phyloP scores from a whole-genome alignment of 2,113 vertebrate genomes.

The Phasianus colchicus region DNA sequence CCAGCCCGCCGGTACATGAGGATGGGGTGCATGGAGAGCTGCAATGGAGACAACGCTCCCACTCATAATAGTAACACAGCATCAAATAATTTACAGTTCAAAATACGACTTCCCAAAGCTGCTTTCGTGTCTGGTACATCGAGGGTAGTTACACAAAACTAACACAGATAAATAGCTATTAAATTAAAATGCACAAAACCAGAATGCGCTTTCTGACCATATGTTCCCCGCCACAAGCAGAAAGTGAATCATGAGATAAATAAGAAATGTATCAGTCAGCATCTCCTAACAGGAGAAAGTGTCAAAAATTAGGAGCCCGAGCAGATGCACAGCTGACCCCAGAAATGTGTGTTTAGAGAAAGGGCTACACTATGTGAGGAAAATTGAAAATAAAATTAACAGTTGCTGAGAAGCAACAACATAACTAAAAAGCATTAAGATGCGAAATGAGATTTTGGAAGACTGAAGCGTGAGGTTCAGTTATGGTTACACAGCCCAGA shows the following conservation, averaged over 20 bases:
- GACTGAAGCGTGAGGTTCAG: background rate
- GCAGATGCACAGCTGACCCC: conserved; percentile 49
- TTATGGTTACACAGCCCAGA: background rate
- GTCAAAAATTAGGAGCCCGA: conserved; percentile 38
- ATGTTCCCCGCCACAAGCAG: background rate
- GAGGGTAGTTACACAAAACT: background rate
- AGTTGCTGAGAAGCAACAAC: conserved; percentile 2
- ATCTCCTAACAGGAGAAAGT: background rate
- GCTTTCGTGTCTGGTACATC: background rate
- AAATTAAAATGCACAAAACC: conserved; percentile 1
- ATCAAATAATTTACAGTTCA: background rate
- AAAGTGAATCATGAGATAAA: conserved; percentile 27
- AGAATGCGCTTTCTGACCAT: conserved; percentile 51
- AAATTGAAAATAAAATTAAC: background rate
- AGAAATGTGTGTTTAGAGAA: conserved; percentile 27
- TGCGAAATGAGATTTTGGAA: background rate
- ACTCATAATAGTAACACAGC: background rate
- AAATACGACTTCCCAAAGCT: background rate
- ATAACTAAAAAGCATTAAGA: background rate
- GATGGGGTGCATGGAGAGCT: background rate
- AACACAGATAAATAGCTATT: conserved; percentile 32
- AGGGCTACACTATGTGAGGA: background rate
- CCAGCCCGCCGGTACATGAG: background rate
- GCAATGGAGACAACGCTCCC: background rate
- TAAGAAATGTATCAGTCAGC: conserved; percentile 42